A percentile compares a stretch with the other conserved stretches of the same genome.
phyloP scores from a whole-genome alignment of 1,140 invertebrate species.

The Carcinoscorpius rotundicauda region DNA sequence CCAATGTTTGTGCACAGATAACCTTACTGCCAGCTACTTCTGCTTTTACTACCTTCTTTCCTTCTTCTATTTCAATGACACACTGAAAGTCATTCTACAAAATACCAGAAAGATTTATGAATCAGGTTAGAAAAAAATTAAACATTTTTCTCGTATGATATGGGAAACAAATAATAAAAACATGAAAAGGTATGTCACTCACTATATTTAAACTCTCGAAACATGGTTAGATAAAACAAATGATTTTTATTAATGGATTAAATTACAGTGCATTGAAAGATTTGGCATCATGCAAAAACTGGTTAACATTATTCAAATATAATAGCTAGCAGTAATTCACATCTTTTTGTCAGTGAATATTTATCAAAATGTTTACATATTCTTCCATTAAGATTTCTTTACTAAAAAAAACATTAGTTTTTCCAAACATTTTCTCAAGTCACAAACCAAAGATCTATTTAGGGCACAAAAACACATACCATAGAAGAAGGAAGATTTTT shows the following conservation, averaged over 20 bases:
- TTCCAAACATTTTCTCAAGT: too few species aligned
- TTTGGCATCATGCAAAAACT: too few species aligned
- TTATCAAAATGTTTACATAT: too few species aligned
- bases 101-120: neutral
- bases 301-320: too few species aligned
- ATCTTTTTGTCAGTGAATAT: too few species aligned
- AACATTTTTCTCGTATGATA: neutral
- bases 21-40: conserved; percentile 62
- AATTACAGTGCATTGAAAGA: too few species aligned
- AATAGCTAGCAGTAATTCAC: too few species aligned
- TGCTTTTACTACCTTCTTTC: conserved; percentile 73
- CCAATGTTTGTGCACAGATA: conserved; percentile 75
- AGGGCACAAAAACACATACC: conserved; percentile 7
- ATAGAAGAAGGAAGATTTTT: conserved; percentile 50
- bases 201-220: neutral
- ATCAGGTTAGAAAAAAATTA: neutral
- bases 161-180: neutral
- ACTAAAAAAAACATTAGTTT: too few species aligned
- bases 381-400: too few species aligned
- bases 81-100: conserved; percentile 52
- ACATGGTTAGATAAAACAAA: too few species aligned
- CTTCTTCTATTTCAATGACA: conserved; percentile 75
- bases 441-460: neutral
- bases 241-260: too few species aligned
- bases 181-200: neutral